Evolutionary conservation across 2,888 invertebrate genomes (phyloP), one percentile per base, ranked within the genome.

Genomic region (Epirrita christyi): DNA sequence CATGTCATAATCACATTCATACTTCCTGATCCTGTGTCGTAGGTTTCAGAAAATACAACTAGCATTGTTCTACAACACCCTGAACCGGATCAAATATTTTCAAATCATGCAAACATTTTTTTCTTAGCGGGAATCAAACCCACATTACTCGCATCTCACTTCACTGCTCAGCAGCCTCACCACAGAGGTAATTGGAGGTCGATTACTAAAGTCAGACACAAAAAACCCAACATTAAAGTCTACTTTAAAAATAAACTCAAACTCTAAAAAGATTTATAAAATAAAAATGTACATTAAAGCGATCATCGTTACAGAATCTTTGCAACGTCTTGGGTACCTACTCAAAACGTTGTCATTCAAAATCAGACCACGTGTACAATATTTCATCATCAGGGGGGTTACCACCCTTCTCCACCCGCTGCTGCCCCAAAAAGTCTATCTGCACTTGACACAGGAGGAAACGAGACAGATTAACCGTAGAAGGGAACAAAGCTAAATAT

Each of bases 301-400:
- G 73, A 58, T 58, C 36, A 44, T 41, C 9, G 47, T 49, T 51
- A 43, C 44, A 49, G 9, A 55, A 55, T 55, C 42, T 51, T 40
- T 32, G 29, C 29, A 54, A 82, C 75, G 81, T 91, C 89, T 90
- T 86, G 85, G 71, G 73, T 73, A 92, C n/a, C n/a, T n/a, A n/a
- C 88, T 57, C 40, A 91, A 93, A 86, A 92, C 93, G 93, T 89
- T 93, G 94, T 94, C 94, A 94, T 94, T 94, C 93, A 93, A 93
- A 94, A 94, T 94, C 94, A 93, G 93, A 94, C 94, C 94, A 94
- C 94, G 94, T 94, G 94, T 93, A 93, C 94, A 93, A 94, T 94
- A 94, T 94, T 94, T 94, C 94, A 94, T 94, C 94, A 93, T 94
- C 93, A 93, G 92, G 91, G 81, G 88, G 85, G 42, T 15, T 61